A percentile compares a stretch with the other conserved stretches of the same genome.
These are phyloP conservation scores for Rhinolophus sinicus DNA, from an alignment of 2,113 vertebrate species.

Conservation along the genomic window DNA sequence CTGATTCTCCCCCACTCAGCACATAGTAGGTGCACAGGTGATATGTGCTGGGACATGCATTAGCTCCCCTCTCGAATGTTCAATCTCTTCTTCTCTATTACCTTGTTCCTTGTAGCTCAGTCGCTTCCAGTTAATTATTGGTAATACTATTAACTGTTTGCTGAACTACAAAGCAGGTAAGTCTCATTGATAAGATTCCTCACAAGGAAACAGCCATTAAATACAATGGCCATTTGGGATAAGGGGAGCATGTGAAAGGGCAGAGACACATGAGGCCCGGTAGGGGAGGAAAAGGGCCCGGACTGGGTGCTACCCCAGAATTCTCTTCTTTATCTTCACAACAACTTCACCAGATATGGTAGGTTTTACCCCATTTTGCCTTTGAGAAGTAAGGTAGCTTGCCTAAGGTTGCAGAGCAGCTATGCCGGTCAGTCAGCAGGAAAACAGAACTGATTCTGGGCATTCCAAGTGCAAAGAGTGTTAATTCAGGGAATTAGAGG, in stretches of 20 bases:
- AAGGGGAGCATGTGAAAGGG: background rate
- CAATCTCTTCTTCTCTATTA: background rate
- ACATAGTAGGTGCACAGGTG: too few relatives aligned
- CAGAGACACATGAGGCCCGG: background rate
- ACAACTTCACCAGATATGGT: background rate
- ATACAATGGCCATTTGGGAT: background rate
- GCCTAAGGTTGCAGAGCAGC: background rate
- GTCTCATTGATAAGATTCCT: background rate
- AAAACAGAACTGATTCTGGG: background rate
- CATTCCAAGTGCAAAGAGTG: background rate
- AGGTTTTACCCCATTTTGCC: background rate
- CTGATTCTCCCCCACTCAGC: background rate
- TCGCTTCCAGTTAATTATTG: background rate
- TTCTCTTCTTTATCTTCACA: background rate
- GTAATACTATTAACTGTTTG: background rate
- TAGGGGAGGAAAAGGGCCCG: background rate
- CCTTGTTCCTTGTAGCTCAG: background rate
- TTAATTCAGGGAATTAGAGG: background rate
- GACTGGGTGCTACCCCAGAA: fast-evolving
- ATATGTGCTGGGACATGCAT: background rate
- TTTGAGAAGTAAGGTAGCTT: background rate
- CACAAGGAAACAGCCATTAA: background rate
- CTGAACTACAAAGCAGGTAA: background rate
- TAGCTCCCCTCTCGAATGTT: background rate
- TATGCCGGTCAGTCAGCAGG: background rate